Conservation (phyloP, 2,888 invertebrate species). For the Spodoptera picta region DNA sequence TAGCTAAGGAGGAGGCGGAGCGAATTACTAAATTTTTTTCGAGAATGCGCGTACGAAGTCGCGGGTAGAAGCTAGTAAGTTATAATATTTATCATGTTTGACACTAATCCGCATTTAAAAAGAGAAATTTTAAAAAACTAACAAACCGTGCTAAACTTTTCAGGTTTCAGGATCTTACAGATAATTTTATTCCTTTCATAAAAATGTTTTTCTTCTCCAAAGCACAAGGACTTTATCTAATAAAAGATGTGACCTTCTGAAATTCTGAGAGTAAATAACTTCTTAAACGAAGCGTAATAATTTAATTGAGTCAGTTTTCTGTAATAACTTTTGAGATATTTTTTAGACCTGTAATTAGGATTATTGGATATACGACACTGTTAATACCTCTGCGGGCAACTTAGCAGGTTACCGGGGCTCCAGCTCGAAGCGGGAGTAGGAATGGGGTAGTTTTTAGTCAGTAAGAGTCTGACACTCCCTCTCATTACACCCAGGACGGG, state of each 20-base stretch:
- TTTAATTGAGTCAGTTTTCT: slow-evolving; percentile 40
- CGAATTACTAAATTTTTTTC: too few species aligned
- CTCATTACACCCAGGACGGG: too few species aligned
- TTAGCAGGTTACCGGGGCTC: too few species aligned
- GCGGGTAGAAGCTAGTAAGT: too few species aligned
- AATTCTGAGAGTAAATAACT: neutral
- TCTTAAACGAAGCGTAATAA: slow-evolving; percentile 25
- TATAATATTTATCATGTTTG: neutral
- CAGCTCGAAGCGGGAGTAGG: too few species aligned
- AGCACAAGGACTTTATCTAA: slow-evolving; percentile 11
- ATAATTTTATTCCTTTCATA: slow-evolving; percentile 1
- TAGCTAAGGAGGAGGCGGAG: too few species aligned
- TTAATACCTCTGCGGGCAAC: too few species aligned
- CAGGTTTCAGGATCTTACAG: neutral
- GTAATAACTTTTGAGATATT: slow-evolving; percentile 3
- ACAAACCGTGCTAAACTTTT: slow-evolving; percentile 18
- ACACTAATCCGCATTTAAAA: slow-evolving; percentile 22
- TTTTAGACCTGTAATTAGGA: slow-evolving; percentile 23
- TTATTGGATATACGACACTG: too few species aligned
- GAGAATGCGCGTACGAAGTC: too few species aligned
- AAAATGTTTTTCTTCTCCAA: neutral
- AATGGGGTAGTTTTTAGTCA: too few species aligned
- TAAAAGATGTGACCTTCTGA: slow-evolving; percentile 14
- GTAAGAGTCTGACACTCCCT: too few species aligned
- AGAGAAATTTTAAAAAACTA: neutral